Percentiles rank a stretch among this genome's conserved stretches.
phyloP scores from a whole-genome alignment of 2,113 vertebrate species.

The Coracopsis vasa region DNA sequence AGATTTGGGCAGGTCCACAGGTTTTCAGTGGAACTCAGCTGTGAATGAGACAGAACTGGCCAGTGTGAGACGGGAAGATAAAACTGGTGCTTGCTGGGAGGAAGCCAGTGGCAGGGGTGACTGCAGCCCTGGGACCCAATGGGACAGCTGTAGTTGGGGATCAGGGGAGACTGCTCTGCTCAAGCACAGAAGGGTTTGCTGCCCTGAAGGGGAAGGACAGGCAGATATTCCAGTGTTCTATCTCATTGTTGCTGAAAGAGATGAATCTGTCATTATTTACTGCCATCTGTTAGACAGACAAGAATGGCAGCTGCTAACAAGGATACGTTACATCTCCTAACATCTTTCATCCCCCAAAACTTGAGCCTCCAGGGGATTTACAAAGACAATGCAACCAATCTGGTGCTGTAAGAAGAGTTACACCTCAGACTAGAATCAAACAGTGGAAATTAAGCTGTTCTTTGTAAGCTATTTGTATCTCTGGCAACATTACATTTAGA shows the following conservation, averaged over 20 bases:
- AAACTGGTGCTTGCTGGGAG: background rate
- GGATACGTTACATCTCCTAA: background rate
- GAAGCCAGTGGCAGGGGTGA: background rate
- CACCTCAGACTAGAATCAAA: background rate
- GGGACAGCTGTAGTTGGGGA: fast-evolving
- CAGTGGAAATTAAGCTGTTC: background rate
- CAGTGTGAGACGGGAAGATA: background rate
- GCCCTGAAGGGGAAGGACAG: background rate
- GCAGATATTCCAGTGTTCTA: background rate
- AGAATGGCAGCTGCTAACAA: background rate
- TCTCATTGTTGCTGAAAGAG: background rate
- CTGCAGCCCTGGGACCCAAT: background rate
- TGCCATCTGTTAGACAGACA: slow-evolving; percentile 24
- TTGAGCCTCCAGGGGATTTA: background rate
- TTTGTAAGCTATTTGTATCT: background rate
- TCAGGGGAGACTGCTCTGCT: fast-evolving
- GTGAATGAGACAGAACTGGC: background rate
- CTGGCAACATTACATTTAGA: background rate
- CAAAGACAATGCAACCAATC: background rate
- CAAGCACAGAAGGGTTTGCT: background rate
- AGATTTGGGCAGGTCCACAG: background rate
- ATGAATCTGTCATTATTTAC: background rate
- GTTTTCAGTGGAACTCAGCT: background rate
- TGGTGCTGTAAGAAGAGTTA: background rate
- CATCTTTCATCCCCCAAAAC: background rate